Percentiles rank a stretch among this genome's conserved stretches.
phyloP scores from a whole-genome alignment of 2,888 invertebrate genomes.

The Cosmia pyralina region DNA sequence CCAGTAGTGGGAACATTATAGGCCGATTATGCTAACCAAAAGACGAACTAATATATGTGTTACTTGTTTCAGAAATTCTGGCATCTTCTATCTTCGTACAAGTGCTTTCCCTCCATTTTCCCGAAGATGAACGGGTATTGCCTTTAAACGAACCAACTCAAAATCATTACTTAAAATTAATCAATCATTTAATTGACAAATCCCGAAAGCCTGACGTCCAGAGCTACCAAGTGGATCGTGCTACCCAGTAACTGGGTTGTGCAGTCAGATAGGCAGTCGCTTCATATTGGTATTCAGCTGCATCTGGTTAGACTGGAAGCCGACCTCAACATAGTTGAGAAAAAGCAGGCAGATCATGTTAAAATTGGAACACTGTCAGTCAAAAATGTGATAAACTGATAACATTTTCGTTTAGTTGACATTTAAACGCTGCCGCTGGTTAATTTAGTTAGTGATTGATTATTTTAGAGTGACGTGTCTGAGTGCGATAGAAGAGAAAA shows the following conservation, averaged over 20 bases:
- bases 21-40: too few relatives aligned
- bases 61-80: constrained; percentile 6
- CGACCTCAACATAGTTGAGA: neutral
- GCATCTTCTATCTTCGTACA: constrained; percentile 5
- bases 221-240: neutral
- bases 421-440: too few relatives aligned
- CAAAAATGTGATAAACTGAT: neutral
- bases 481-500: neutral
- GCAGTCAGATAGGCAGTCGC: neutral
- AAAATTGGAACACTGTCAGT: neutral
- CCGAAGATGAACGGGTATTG: neutral
- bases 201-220: neutral
- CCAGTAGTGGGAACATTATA: too few relatives aligned
- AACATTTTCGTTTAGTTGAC: neutral
- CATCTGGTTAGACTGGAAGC: neutral
- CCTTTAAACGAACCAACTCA: too few relatives aligned
- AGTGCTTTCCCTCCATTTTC: constrained; percentile 7
- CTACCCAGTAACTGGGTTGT: neutral
- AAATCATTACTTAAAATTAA: neutral
- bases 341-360: neutral
- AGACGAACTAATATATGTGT: neutral
- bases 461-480: neutral
- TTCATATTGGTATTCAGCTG: neutral
- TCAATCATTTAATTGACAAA: neutral
- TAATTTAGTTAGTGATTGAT: neutral